A percentile compares a stretch with the other conserved stretches of the same genome.
phyloP scores from a whole-genome alignment of 2,113 vertebrate species.

The Isichthys henryi region DNA sequence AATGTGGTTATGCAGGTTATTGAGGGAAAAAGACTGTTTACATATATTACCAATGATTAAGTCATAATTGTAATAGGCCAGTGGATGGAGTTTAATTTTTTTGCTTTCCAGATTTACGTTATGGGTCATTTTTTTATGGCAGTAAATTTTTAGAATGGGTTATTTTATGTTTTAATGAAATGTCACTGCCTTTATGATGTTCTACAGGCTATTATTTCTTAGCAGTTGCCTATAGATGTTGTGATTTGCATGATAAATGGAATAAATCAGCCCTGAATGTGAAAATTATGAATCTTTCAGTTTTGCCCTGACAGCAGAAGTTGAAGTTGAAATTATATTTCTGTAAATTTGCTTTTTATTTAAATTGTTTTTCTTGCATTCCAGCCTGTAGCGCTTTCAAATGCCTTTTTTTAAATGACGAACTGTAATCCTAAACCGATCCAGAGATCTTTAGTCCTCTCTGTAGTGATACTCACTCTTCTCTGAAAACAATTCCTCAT shows the following conservation, averaged over 20 bases:
- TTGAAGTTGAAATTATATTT: background rate
- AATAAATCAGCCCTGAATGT: background rate
- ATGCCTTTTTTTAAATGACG: background rate
- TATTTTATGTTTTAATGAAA: background rate
- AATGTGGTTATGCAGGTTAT: background rate
- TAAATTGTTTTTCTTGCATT: background rate
- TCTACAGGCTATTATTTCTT: background rate
- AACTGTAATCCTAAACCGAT: background rate
- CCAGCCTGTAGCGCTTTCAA: background rate
- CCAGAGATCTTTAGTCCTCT: background rate
- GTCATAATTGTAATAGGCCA: background rate
- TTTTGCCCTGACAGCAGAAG: background rate
- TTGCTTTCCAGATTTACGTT: background rate
- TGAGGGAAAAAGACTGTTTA: background rate
- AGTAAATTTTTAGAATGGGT: background rate
- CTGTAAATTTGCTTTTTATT: background rate
- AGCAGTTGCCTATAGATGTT: background rate
- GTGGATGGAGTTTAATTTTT: background rate
- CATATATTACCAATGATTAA: background rate
- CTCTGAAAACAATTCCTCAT: background rate
- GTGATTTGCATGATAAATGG: background rate
- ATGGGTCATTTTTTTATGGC: background rate
- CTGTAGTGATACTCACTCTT: background rate
- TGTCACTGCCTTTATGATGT: background rate
- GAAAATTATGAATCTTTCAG: background rate